A percentile compares a stretch with the other conserved stretches of the same genome.
Evolutionary conservation across 1,140 invertebrate genomes (phyloP).

Genomic region (Megalonaias nervosa): DNA sequence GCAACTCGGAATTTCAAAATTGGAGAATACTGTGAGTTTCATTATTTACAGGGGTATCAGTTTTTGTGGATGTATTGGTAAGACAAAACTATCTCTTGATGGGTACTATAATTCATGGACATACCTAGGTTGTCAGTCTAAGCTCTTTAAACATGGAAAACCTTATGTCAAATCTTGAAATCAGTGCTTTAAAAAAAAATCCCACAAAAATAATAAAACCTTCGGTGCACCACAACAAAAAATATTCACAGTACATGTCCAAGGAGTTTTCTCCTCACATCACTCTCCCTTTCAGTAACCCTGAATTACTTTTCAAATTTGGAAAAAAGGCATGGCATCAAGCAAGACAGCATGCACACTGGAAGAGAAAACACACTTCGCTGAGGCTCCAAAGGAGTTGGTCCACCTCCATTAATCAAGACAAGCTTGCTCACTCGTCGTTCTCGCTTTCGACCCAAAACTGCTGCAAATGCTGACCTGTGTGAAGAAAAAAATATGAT

Average conservation of each 20-base stretch:
- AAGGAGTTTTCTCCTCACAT: not conserved
- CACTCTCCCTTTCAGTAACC: slow-evolving; percentile 2
- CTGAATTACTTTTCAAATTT: slow-evolving; percentile 68
- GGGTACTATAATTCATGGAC: too few relatives aligned
- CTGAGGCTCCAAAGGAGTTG: slow-evolving; percentile 79
- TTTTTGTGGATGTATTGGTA: too few relatives aligned
- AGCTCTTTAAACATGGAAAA: too few relatives aligned
- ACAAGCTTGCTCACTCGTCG: slow-evolving; percentile 78
- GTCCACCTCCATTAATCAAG: slow-evolving; percentile 81
- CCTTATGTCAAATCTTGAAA: too few relatives aligned
- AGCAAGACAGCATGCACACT: slow-evolving; percentile 65
- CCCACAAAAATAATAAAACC: too few relatives aligned
- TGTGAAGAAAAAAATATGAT: slow-evolving; percentile 31
- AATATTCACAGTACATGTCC: not conserved
- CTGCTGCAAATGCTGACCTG: slow-evolving; percentile 81
- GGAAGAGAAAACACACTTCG: slow-evolving; percentile 72
- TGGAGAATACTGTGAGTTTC: too few relatives aligned
- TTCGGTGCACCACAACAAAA: too few relatives aligned
- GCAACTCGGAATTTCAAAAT: too few relatives aligned
- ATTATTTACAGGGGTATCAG: too few relatives aligned
- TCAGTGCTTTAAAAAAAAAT: too few relatives aligned
- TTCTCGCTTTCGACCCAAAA: slow-evolving; percentile 77
- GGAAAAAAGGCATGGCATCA: slow-evolving; percentile 70
- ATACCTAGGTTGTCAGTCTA: too few relatives aligned
- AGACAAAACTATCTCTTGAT: too few relatives aligned